Evolutionary conservation across 2,888 invertebrate species (phyloP).

Genomic region (Lepidonotus clava): DNA sequence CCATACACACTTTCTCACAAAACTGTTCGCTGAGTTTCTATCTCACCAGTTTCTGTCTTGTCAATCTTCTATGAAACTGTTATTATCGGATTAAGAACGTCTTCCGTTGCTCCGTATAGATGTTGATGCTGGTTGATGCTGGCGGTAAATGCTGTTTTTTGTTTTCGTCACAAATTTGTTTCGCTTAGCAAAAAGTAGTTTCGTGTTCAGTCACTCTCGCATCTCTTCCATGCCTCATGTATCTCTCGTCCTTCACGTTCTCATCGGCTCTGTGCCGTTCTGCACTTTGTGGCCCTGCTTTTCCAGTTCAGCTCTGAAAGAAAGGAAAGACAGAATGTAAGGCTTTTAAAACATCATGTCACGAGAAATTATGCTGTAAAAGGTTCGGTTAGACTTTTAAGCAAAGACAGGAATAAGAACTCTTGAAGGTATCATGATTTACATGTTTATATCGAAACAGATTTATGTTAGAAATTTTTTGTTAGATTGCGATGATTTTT

Average conservation of each 20-base stretch:
- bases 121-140: too few relatives aligned
- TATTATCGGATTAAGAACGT: too few relatives aligned
- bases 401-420: not conserved
- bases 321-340: not conserved
- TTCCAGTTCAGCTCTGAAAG: conserved; percentile 47
- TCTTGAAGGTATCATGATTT: not conserved
- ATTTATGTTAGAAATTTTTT: not conserved
- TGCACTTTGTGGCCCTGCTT: conserved; percentile 51
- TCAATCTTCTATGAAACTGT: too few relatives aligned
- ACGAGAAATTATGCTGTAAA: not conserved
- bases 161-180: too few relatives aligned
- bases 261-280: conserved; percentile 36
- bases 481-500: not conserved
- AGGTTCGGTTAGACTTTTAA: too few relatives aligned
- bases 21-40: too few relatives aligned
- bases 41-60: too few relatives aligned
- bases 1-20: too few relatives aligned
- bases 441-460: not conserved
- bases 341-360: not conserved
- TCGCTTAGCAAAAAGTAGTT: too few relatives aligned
- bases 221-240: not conserved
- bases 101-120: too few relatives aligned
- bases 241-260: too few relatives aligned
- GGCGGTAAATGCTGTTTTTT: too few relatives aligned
- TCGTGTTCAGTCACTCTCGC: not conserved